Evolutionary conservation across 2,113 vertebrate genomes (phyloP), one percentile per base, ranked within the genome.

Genomic region (Heteronetta atricapilla): DNA sequence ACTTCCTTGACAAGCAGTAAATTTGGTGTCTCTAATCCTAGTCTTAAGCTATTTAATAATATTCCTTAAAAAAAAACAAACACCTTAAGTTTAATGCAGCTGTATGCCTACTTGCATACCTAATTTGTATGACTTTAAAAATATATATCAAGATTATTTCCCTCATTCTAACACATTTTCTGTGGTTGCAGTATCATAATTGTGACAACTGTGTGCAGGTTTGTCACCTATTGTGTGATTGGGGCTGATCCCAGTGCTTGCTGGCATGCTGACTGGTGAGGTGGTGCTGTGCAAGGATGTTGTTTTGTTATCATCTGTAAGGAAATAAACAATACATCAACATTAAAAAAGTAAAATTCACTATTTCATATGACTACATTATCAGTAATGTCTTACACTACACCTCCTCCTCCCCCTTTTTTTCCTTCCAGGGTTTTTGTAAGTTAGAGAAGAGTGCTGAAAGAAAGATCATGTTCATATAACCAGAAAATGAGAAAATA

Each of bases 141-240:
- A 48, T 48, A 48, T 21, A 22, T 48, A 33, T 66, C 21, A 42
- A 18, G 67, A 59, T 1, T 0, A 75, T 75, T 48, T 48, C 59
- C 25, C 60, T 84, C 18, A 28, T 86, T 81, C 29, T 79, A 90
- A 72, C 8, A 17, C 1, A 10, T 79, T 74, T 69, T 66, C 63
- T 48, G 15, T 74, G 89, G n/a, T 63, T 63, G 16, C 34, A 75
- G 55, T 38, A 44, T 29, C 11, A 15, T 69, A 96, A 42, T 8
- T 96, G 92, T 3, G 0, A 28, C 64, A 93, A 89, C 40, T 97
- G 97, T 38, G 94, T 97, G 97, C 94, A 74, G 92, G 96, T 96
- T 93, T 97, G 97, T 98, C 97, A 98, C 98, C 98, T 97, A 75
- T 96, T 48, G 40, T 77, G 87, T 59, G 52, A 92, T 17, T 82